Evolutionary conservation across 2,888 invertebrate species (phyloP).

Genomic region (Carpatolechia fugitivella): DNA sequence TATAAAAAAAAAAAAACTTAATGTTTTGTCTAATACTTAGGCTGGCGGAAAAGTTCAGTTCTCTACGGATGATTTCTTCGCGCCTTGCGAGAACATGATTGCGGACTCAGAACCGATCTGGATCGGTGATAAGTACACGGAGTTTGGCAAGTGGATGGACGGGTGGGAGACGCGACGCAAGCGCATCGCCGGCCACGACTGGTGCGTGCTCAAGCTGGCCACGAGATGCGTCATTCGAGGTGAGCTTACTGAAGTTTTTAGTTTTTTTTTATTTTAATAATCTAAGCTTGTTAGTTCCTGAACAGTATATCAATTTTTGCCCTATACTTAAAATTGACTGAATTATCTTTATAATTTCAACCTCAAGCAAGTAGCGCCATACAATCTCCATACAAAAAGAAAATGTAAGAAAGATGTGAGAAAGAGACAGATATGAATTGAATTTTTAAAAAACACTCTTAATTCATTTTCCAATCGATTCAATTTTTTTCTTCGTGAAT

Average conservation of each 20-base stretch:
- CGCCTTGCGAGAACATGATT: slow-evolving; percentile 80
- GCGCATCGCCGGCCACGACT: slow-evolving; percentile 80
- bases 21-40: slow-evolving; percentile 42
- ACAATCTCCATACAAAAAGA: too few species aligned
- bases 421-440: too few species aligned
- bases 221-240: slow-evolving; percentile 77
- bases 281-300: too few species aligned
- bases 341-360: too few species aligned
- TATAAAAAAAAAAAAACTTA: not conserved
- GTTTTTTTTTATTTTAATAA: too few species aligned
- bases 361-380: too few species aligned
- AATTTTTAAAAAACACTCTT: too few species aligned
- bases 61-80: slow-evolving; percentile 83
- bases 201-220: slow-evolving; percentile 80
- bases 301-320: too few species aligned
- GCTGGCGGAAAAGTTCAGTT: slow-evolving; percentile 80
- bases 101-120: slow-evolving; percentile 76
- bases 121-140: slow-evolving; percentile 78
- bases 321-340: too few species aligned
- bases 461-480: too few species aligned
- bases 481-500: too few species aligned
- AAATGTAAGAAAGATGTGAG: too few species aligned
- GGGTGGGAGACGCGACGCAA: slow-evolving; percentile 84
- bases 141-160: slow-evolving; percentile 84
- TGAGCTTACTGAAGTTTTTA: slow-evolving; percentile 20